Percentiles rank a stretch among this genome's conserved stretches.
phyloP scores from a whole-genome alignment of 2,797 vertebrate species.

The Smutsia temminckii region DNA sequence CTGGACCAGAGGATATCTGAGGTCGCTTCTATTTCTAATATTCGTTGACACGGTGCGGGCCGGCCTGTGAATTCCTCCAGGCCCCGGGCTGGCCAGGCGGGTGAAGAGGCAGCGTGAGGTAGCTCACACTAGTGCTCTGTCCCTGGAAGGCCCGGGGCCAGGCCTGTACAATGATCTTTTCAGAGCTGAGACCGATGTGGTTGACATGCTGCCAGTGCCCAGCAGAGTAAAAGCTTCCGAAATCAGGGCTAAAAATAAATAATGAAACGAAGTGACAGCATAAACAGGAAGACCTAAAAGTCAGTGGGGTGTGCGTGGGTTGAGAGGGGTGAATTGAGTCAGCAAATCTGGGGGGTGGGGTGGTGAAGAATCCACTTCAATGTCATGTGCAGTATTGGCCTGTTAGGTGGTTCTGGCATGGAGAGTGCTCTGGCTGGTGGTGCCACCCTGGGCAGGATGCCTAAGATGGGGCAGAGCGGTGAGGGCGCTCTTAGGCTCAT shows the following conservation, averaged over 20 bases:
- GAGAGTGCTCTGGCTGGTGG: conserved; percentile 47
- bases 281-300: conserved; percentile 60
- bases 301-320: background rate
- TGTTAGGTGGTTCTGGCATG: conserved; percentile 59
- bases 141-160: conserved; percentile 58
- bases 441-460: background rate
- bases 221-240: conserved; percentile 71
- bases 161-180: conserved; percentile 69
- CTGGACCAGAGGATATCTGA: background rate
- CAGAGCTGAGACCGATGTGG: conserved; percentile 57
- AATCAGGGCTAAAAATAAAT: conserved; percentile 80
- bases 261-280: conserved; percentile 74
- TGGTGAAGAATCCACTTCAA: conserved; percentile 64
- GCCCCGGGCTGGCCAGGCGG: background rate
- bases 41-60: rapidly evolving
- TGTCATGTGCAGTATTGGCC: conserved; percentile 60
- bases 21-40: background rate
- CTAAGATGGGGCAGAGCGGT: background rate
- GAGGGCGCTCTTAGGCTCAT: background rate
- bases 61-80: background rate
- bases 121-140: conserved; percentile 73
- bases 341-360: conserved; percentile 66
- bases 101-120: conserved; percentile 37
- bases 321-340: conserved; percentile 74
- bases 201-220: conserved; percentile 64